Conservation (phyloP, 2,113 vertebrate genomes). For the Terrapene triunguis region DNA sequence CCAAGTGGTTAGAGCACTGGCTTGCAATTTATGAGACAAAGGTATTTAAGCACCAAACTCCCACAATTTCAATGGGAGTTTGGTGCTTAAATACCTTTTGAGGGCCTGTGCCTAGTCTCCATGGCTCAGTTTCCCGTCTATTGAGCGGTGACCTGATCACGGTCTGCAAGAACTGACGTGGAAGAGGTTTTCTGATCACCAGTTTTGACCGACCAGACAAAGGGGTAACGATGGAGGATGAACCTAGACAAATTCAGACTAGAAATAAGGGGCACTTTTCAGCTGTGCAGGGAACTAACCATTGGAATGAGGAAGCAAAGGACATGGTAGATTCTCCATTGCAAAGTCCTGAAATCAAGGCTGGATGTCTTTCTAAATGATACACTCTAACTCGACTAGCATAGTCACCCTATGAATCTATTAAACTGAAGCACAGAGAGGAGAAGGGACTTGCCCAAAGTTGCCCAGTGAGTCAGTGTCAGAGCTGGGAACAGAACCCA, state of each 20-base stretch:
- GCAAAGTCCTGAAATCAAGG: background rate
- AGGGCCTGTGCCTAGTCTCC: background rate
- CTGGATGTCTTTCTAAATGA: background rate
- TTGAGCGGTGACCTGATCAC: background rate
- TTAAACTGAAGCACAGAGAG: background rate
- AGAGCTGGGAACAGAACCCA: accelerated
- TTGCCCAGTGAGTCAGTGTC: accelerated
- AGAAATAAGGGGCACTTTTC: background rate
- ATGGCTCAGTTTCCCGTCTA: background rate
- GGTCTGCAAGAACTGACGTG: background rate
- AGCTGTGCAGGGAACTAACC: background rate
- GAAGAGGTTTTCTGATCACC: background rate
- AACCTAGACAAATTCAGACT: background rate
- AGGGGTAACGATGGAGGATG: background rate
- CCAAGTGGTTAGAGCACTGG: background rate
- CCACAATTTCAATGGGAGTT: background rate
- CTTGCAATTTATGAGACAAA: background rate
- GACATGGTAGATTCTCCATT: background rate
- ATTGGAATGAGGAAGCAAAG: background rate
- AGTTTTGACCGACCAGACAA: background rate
- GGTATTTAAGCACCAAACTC: background rate
- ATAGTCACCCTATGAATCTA: background rate
- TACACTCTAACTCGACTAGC: too few species aligned
- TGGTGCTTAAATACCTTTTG: background rate
- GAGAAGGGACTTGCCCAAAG: background rate